Evolutionary conservation across 1,140 invertebrate species (phyloP).

Genomic region (Tetramorium parvispinum): DNA sequence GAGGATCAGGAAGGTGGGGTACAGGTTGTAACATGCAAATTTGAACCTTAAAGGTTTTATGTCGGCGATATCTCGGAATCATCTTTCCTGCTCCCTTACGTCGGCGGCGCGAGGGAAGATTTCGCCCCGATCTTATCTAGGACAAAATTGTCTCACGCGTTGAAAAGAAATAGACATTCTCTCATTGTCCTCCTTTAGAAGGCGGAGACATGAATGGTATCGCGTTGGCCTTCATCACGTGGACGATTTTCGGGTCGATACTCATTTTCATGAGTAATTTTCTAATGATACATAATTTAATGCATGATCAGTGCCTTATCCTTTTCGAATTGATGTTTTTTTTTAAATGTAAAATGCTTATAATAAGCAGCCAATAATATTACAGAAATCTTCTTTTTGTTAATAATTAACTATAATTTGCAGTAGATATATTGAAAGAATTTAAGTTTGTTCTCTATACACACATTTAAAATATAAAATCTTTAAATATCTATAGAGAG

Average conservation of each 20-base stretch:
- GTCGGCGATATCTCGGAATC: slow-evolving; percentile 85
- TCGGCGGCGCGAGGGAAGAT: slow-evolving; percentile 72
- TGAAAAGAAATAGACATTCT: slow-evolving; percentile 65
- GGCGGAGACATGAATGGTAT: not conserved
- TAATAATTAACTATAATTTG: not conserved
- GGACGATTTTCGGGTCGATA: not conserved
- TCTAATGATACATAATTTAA: slow-evolving; percentile 3
- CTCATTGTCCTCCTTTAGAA: slow-evolving; percentile 46
- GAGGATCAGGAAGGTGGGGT: slow-evolving; percentile 70
- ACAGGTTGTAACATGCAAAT: slow-evolving; percentile 85
- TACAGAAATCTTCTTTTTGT: not conserved
- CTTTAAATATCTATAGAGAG: not conserved
- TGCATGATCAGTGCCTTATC: not conserved
- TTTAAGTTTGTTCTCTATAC: not conserved
- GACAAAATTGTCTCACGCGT: slow-evolving; percentile 77
- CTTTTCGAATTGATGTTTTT: not conserved
- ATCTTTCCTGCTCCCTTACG: slow-evolving; percentile 74
- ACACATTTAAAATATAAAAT: not conserved
- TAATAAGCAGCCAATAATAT: not conserved
- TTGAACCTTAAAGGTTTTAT: slow-evolving; percentile 86
- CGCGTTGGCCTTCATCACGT: slow-evolving; percentile 58
- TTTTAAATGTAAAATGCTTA: not conserved
- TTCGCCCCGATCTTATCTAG: slow-evolving; percentile 79
- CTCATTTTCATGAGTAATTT: not conserved
- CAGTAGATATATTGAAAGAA: not conserved